These are phyloP conservation scores for Triplophysa yarkandensis DNA, from an alignment of 2,797 vertebrate species.

Conservation along the genomic window DNA sequence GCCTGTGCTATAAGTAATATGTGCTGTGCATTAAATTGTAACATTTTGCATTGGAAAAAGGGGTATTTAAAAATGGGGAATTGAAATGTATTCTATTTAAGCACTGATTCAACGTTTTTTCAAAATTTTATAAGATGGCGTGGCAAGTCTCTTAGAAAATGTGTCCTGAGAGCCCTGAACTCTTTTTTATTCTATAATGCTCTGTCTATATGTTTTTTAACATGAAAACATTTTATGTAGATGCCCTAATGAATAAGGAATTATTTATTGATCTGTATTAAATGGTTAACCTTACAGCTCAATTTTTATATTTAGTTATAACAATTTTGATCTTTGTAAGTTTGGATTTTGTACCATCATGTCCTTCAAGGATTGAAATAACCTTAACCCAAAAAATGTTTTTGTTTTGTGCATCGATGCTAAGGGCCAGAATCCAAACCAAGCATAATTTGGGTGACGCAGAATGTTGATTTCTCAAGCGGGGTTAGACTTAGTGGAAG, in stretches of 20 bases:
- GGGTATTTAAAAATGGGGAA: not conserved
- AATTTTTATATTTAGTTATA: not conserved
- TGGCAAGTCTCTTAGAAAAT: not conserved
- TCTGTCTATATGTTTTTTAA: not conserved
- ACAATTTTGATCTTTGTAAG: not conserved
- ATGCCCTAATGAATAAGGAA: not conserved
- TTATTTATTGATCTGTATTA: not conserved
- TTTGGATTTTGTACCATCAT: not conserved
- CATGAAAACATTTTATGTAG: not conserved
- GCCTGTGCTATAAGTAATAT: not conserved
- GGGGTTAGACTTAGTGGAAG: slow-evolving; percentile 37
- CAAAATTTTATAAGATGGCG: not conserved
- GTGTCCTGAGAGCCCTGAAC: not conserved
- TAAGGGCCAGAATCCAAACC: not conserved
- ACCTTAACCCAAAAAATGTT: not conserved
- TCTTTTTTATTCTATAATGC: not conserved
- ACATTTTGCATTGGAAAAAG: not conserved
- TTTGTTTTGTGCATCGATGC: not conserved
- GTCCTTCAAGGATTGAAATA: not conserved
- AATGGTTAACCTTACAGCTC: not conserved
- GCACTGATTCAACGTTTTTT: not conserved
- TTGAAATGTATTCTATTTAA: not conserved
- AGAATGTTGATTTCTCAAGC: not conserved
- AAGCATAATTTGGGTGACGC: not conserved
- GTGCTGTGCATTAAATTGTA: not conserved